A percentile compares a stretch with the other conserved stretches of the same genome.
Conservation (phyloP, 1,140 invertebrate genomes). For the Dufourea novaeangliae region DNA sequence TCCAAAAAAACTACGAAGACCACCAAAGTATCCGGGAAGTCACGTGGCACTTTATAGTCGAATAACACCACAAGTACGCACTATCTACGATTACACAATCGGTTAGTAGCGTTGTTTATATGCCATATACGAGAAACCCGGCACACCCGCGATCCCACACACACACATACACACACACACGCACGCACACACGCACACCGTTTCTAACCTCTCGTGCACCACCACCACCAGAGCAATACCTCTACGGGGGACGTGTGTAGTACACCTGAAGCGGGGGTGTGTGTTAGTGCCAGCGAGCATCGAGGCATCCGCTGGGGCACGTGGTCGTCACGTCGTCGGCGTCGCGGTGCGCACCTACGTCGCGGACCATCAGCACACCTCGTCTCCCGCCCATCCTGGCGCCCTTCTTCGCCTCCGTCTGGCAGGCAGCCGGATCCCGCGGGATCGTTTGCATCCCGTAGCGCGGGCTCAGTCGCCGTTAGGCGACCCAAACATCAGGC, state of each 20-base stretch:
- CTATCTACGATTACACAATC: slow-evolving; percentile 14
- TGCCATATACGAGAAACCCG: no score
- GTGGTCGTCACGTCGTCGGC: slow-evolving; percentile 72
- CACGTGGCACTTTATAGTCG: slow-evolving; percentile 8
- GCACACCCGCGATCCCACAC: no score
- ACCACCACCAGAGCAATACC: no score
- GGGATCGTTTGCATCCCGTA: slow-evolving; percentile 41
- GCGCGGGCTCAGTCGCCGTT: slow-evolving; percentile 68
- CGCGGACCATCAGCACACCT: slow-evolving; percentile 47
- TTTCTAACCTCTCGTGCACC: no score
- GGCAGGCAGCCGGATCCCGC: slow-evolving; percentile 44
- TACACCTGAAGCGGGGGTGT: background rate
- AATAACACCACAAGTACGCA: no score
- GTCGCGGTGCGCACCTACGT: slow-evolving; percentile 68
- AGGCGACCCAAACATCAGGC: slow-evolving; percentile 61
- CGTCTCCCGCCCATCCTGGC: slow-evolving; percentile 59
- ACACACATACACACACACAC: no score
- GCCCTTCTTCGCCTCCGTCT: slow-evolving; percentile 20
- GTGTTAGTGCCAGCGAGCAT: slow-evolving; percentile 44
- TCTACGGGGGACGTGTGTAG: no score
- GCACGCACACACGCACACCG: no score
- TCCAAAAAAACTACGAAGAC: background rate
- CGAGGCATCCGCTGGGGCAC: slow-evolving; percentile 61
- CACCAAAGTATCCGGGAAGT: slow-evolving; percentile 5
- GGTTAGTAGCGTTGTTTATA: background rate